phyloP scores from a whole-genome alignment of 2,888 invertebrate species.

The Lycia hirtaria region DNA sequence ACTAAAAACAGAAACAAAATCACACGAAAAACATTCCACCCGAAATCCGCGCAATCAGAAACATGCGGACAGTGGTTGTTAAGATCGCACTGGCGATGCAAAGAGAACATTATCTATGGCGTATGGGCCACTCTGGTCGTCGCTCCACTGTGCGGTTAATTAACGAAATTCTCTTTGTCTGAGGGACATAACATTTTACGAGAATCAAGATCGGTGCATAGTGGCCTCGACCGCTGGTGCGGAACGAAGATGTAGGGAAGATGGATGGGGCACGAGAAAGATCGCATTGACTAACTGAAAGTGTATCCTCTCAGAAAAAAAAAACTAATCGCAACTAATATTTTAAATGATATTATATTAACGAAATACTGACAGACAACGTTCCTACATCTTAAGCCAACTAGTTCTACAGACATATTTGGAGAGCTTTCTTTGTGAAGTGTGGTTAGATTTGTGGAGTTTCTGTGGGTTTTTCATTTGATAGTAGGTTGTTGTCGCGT shows the following conservation, averaged over 20 bases:
- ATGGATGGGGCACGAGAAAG: constrained; percentile 45
- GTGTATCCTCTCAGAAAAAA: too few relatives aligned
- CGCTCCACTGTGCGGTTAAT: constrained; percentile 75
- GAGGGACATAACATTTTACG: constrained; percentile 84
- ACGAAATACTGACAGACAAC: too few relatives aligned
- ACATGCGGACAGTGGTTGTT: constrained; percentile 50
- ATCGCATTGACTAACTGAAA: too few relatives aligned
- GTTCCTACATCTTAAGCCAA: too few relatives aligned
- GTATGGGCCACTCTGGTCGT: constrained; percentile 41
- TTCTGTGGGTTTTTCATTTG: too few relatives aligned
- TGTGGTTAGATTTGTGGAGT: too few relatives aligned
- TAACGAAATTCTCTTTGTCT: constrained; percentile 84
- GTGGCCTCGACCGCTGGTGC: constrained; percentile 60
- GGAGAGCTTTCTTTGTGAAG: too few relatives aligned
- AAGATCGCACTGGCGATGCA: constrained; percentile 70
- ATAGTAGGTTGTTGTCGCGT: too few relatives aligned
- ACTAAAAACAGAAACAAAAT: constrained; percentile 3
- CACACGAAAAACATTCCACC: constrained; percentile 20
- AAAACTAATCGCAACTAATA: too few relatives aligned
- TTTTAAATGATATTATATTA: too few relatives aligned
- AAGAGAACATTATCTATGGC: constrained; percentile 76
- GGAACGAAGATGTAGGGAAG: constrained; percentile 42
- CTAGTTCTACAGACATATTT: too few relatives aligned
- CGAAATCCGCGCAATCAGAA: constrained; percentile 33
- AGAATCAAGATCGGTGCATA: constrained; percentile 77